phyloP scores from a whole-genome alignment of 2,797 vertebrate species.

The Cyclopterus lumpus region DNA sequence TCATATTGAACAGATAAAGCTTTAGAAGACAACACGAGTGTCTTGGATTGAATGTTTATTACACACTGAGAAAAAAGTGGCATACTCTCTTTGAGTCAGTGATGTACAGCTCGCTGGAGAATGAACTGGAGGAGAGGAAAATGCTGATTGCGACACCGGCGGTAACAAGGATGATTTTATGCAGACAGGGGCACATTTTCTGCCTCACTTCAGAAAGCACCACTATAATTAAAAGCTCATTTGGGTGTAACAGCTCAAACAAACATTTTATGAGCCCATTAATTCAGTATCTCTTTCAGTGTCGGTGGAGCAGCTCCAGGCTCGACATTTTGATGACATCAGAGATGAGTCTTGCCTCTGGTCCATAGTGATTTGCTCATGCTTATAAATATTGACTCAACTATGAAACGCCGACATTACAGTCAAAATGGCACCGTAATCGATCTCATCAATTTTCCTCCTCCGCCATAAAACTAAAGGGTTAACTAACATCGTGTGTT shows the following conservation, averaged over 20 bases:
- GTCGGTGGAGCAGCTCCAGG: conserved; percentile 51
- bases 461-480: not conserved
- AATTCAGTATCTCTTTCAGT: conserved; percentile 60
- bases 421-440: conserved; percentile 20
- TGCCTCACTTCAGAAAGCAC: conserved; percentile 72
- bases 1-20: not conserved
- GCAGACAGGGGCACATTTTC: conserved; percentile 73
- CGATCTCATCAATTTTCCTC: conserved; percentile 20
- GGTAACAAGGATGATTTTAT: conserved; percentile 69
- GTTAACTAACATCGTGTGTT: conserved; percentile 25
- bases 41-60: conserved; percentile 23
- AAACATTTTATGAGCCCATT: conserved; percentile 78
- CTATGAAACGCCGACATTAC: conserved; percentile 31
- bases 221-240: conserved; percentile 80
- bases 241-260: conserved; percentile 79
- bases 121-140: conserved; percentile 50
- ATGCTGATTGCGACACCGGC: conserved; percentile 61
- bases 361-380: conserved; percentile 45
- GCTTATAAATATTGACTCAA: conserved; percentile 61
- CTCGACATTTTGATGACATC: conserved; percentile 62
- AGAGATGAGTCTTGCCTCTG: conserved; percentile 40
- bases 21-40: not conserved
- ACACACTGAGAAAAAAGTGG: conserved; percentile 18
- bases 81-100: conserved; percentile 46
- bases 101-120: conserved; percentile 42